Percentiles rank a stretch among this genome's conserved stretches.
Conservation (phyloP, 2,113 vertebrate genomes). For the Campylomormyrus tamandua region DNA sequence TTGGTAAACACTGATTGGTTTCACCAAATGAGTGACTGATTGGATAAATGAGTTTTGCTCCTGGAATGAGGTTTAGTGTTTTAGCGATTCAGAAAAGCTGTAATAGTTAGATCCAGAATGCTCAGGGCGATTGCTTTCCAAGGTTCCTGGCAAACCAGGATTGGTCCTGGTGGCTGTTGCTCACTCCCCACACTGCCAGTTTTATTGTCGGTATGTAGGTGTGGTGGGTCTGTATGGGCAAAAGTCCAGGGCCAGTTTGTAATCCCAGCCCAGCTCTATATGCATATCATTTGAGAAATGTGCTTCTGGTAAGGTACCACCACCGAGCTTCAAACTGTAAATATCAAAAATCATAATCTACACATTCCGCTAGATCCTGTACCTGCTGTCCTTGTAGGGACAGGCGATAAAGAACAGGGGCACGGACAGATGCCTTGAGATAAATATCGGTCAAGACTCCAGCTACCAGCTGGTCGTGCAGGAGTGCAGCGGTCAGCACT, state of each 20-base stretch:
- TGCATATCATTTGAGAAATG: background rate
- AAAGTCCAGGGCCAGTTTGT: background rate
- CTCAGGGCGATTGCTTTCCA: background rate
- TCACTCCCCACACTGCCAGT: background rate
- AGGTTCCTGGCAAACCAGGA: background rate
- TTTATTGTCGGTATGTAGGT: background rate
- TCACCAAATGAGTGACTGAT: too few relatives aligned
- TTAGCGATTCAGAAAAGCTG: background rate
- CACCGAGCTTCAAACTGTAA: background rate
- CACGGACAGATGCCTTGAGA: conserved; percentile 55
- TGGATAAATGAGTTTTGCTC: background rate
- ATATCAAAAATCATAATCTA: background rate
- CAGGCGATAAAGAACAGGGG: conserved; percentile 50
- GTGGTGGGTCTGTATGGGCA: background rate
- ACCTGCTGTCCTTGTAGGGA: conserved; percentile 34
- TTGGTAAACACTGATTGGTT: too few relatives aligned
- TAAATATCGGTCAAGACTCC: conserved; percentile 9
- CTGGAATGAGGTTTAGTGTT: background rate
- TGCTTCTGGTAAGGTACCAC: background rate
- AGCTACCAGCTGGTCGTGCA: conserved; percentile 39
- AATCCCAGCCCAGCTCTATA: background rate
- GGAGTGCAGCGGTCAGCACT: conserved; percentile 53
- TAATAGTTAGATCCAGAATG: background rate
- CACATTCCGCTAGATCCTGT: background rate
- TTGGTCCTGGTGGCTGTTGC: background rate